Evolutionary conservation across 1,140 invertebrate genomes (phyloP).

Genomic region (Ceratina calcarata): DNA sequence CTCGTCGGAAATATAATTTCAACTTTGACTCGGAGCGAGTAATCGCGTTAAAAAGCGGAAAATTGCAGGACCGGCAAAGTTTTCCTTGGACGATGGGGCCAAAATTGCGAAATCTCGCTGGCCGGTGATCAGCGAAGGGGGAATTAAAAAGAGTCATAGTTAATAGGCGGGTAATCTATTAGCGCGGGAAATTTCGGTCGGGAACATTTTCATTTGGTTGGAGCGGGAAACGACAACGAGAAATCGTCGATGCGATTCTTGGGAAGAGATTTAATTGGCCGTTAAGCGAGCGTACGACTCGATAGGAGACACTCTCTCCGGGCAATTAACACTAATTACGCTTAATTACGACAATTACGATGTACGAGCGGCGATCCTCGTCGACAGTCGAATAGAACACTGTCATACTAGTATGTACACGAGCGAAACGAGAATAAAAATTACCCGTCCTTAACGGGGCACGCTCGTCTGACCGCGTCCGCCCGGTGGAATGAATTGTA

Average conservation of each 20-base stretch:
- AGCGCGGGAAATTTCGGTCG: neutral
- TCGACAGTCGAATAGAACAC: constrained; percentile 25
- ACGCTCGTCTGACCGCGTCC: no score
- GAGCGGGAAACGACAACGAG: constrained; percentile 9
- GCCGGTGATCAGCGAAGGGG: neutral
- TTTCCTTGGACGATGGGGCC: neutral
- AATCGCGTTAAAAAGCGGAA: constrained; percentile 1
- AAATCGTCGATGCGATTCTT: constrained; percentile 41
- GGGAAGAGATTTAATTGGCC: constrained; percentile 59
- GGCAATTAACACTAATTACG: constrained; percentile 63
- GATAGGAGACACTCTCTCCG: constrained; percentile 22
- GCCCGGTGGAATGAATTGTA: neutral
- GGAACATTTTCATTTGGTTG: no score
- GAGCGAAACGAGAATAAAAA: neutral
- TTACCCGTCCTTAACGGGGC: neutral
- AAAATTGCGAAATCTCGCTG: neutral
- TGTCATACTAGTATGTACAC: neutral
- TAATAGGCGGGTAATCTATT: neutral
- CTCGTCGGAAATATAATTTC: neutral
- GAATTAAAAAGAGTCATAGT: neutral
- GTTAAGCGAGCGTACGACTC: constrained; percentile 55
- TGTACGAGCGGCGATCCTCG: constrained; percentile 40
- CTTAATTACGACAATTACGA: constrained; percentile 54
- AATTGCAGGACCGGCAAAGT: neutral
- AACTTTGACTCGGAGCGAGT: neutral